These are phyloP conservation scores for Kryptolebias ocellatus DNA, from an alignment of 2,797 vertebrate species.

Conservation along the genomic window DNA sequence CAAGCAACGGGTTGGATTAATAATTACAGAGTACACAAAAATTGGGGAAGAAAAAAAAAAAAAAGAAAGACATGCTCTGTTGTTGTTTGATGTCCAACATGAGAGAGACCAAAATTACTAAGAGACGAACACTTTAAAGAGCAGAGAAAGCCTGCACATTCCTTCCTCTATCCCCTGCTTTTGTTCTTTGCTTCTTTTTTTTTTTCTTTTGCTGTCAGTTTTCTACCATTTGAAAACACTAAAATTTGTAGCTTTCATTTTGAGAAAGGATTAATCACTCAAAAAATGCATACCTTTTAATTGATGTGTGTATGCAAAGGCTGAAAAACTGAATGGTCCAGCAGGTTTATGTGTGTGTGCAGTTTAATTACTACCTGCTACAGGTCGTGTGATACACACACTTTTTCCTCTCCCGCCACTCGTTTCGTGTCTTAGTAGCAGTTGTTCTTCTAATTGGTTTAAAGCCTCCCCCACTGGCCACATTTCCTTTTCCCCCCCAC, in stretches of 20 bases:
- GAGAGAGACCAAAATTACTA: conserved; percentile 87
- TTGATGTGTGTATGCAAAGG: background rate
- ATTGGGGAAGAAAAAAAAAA: conserved; percentile 63
- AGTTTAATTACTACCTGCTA: background rate
- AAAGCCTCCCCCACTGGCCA: conserved; percentile 41
- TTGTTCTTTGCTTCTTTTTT: conserved; percentile 57
- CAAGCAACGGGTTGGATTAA: conserved; percentile 82
- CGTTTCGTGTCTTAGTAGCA: conserved; percentile 13
- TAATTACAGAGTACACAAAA: conserved; percentile 86
- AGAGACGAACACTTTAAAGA: conserved; percentile 73
- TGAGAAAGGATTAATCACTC: conserved; percentile 31
- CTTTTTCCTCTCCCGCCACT: conserved; percentile 5
- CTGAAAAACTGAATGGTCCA: background rate
- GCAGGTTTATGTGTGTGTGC: background rate
- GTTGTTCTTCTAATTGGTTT: conserved; percentile 47
- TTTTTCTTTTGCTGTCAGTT: conserved; percentile 39
- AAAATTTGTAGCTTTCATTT: conserved; percentile 35
- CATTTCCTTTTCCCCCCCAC: conserved; percentile 12
- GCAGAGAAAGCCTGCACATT: conserved; percentile 72
- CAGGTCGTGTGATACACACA: background rate
- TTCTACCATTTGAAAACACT: conserved; percentile 32
- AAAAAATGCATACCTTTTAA: conserved; percentile 13
- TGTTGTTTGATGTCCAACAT: conserved; percentile 85
- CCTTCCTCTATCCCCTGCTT: conserved; percentile 63
- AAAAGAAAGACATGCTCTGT: conserved; percentile 59